Evolutionary conservation across 2,113 vertebrate species (phyloP), one percentile per base, ranked within the genome.

Genomic region (Haemorhous mexicanus): DNA sequence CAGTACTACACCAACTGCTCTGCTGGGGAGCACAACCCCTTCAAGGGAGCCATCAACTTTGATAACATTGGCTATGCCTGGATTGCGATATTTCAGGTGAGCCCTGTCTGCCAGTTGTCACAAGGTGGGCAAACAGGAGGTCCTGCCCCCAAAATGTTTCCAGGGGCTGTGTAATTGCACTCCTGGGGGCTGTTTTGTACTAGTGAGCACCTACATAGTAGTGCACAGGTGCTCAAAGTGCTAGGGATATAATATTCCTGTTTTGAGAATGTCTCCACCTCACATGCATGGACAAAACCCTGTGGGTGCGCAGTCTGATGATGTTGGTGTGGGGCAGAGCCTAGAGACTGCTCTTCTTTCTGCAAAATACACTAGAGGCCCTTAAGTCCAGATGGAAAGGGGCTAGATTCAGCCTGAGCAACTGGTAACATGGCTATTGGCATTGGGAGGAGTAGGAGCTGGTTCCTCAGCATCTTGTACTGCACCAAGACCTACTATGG

Each of bases 11-110:
- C 97, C 97, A 99, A 99, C 97, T 99, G 99, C 96, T 99, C 99
- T 0, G 98, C 98, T 0, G 99, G 99, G 46, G 96, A 97, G 56
- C 97, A 98, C 98, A 99, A 99, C 97, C 99, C 99, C 50, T 99
- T 99, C 97, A 99, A 99, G 97, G 99, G 98, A 27, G 99, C 99
- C 87, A 99, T 99, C 98, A 99, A 99, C 98, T 99, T 99, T 0
- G 99, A 99, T 96, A 99, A 99, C 97, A 99, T 99, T 7, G 99
- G 99, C 93, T 99, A 99, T 0, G 99, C 99, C 92, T 99, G 99
- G 99, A 99, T 99, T 0, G 99, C 99, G 4, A 99, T 99, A 97
- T 99, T 99, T 95, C 99, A 99, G 99, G 99, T 99, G 92, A 84
- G 92, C 35, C 35, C 28, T 33, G 37, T 3, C 15, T 43, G 70